Evolutionary conservation across 2,888 invertebrate genomes (phyloP).

Genomic region (Papilio protenor): DNA sequence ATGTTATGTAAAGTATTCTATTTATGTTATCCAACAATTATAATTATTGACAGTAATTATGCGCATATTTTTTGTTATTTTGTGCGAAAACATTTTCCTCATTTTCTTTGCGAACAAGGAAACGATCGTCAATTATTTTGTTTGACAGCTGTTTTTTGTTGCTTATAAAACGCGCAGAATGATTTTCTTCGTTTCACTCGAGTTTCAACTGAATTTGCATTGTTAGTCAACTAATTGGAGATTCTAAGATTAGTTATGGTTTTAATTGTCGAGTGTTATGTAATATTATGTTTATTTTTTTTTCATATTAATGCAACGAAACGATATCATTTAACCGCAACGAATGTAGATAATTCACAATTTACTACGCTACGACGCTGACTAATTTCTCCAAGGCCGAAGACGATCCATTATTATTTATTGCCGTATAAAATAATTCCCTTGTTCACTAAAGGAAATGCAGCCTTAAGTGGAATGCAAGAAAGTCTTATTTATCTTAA

Average conservation of each 20-base stretch:
- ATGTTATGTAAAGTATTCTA: background rate
- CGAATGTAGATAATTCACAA: slow-evolving; percentile 49
- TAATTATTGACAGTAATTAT: background rate
- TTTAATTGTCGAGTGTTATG: background rate
- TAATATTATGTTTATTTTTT: background rate
- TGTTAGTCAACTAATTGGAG: background rate
- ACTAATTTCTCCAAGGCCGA: slow-evolving; percentile 81
- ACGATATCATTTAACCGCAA: slow-evolving; percentile 19
- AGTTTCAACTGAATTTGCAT: background rate
- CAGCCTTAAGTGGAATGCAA: slow-evolving; percentile 55
- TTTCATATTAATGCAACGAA: slow-evolving; percentile 5
- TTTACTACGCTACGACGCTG: slow-evolving; percentile 64
- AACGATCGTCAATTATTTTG: slow-evolving; percentile 10
- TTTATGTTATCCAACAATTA: background rate
- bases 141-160: background rate
- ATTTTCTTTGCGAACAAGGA: slow-evolving; percentile 9
- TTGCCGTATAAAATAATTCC: slow-evolving; percentile 72
- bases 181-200: background rate
- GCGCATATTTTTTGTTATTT: background rate
- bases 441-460: slow-evolving; percentile 50
- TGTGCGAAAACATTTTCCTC: slow-evolving; percentile 1
- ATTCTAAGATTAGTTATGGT: background rate
- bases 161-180: background rate
- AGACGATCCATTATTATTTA: slow-evolving; percentile 82
- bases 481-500: slow-evolving; percentile 58